Conservation (phyloP, 2,888 invertebrate genomes). For the Hypercompe scribonia region DNA sequence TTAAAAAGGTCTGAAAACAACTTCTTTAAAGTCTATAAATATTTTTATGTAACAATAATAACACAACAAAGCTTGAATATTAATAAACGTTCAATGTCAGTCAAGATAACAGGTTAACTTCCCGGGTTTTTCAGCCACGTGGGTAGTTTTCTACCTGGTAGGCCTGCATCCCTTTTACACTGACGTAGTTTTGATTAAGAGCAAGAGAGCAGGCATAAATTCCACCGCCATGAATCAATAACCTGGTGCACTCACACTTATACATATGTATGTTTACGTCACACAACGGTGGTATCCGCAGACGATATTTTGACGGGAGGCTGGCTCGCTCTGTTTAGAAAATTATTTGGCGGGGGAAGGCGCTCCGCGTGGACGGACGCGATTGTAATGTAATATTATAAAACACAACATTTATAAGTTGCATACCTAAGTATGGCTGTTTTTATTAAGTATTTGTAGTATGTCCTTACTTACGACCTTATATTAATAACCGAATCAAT, state of each 20-base stretch:
- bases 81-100: constrained; percentile 62
- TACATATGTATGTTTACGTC: constrained; percentile 65
- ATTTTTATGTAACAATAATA: background rate
- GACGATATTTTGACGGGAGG: constrained; percentile 84
- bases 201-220: constrained; percentile 82
- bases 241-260: constrained; percentile 77
- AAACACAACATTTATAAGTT: constrained; percentile 12
- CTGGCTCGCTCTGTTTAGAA: constrained; percentile 73
- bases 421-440: constrained; percentile 14
- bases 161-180: constrained; percentile 72
- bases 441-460: background rate
- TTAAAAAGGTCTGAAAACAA: too few species aligned
- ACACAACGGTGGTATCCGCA: constrained; percentile 69
- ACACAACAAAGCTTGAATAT: constrained; percentile 34
- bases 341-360: constrained; percentile 60
- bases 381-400: constrained; percentile 24
- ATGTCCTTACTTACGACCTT: too few species aligned
- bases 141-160: constrained; percentile 73
- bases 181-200: constrained; percentile 77
- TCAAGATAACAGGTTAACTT: constrained; percentile 65
- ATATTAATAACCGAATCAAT: too few species aligned
- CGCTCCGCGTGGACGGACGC: constrained; percentile 24
- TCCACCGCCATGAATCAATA: constrained; percentile 83
- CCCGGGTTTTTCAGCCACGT: constrained; percentile 71
- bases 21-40: background rate